Evolutionary conservation across 2,797 vertebrate species (phyloP).

Genomic region (Tapirus indicus): DNA sequence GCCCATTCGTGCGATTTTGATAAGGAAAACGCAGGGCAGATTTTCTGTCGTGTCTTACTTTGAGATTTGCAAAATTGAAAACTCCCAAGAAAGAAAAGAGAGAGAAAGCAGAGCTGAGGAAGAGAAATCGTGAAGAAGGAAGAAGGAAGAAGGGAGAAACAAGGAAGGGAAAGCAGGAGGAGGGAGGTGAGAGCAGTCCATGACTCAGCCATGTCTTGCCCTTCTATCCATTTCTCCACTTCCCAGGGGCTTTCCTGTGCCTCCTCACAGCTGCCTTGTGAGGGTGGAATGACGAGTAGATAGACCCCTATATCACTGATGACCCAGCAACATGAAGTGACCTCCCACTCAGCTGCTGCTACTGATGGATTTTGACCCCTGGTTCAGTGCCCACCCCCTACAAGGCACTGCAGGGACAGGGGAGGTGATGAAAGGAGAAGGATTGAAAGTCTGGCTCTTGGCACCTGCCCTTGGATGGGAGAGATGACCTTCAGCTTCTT

Average conservation of each 20-base stretch:
- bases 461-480: neutral
- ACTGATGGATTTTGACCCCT: neutral
- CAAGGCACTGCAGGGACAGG: neutral
- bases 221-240: neutral
- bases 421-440: neutral
- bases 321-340: neutral
- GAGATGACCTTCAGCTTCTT: neutral
- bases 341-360: neutral
- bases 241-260: too few species aligned
- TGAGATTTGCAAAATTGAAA: neutral
- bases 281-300: neutral
- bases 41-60: neutral
- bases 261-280: neutral
- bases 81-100: neutral
- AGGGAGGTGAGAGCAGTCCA: neutral
- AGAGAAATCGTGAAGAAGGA: neutral
- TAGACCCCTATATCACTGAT: neutral
- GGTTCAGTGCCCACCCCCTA: neutral
- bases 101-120: neutral
- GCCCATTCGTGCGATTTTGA: neutral
- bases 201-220: neutral
- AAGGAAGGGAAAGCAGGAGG: neutral
- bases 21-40: neutral
- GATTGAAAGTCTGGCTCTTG: neutral
- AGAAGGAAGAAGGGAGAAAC: neutral